phyloP scores from a whole-genome alignment of 2,888 invertebrate species.

The Tortrix viridana region DNA sequence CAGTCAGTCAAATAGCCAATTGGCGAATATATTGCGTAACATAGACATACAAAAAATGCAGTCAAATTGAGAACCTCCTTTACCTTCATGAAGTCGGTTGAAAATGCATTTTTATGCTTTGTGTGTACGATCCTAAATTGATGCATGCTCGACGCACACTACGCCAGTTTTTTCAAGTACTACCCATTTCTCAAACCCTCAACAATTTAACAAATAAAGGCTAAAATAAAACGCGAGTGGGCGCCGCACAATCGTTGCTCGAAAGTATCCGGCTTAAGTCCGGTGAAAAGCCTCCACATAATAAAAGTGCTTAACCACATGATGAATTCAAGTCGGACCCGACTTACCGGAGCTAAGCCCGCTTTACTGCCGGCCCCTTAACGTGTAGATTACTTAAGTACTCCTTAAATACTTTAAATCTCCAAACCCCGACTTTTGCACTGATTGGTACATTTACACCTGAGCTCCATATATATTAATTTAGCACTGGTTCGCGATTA shows the following conservation, averaged over 20 bases:
- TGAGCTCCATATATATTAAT: conserved; percentile 50
- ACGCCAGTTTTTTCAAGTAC: no score
- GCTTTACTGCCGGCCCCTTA: neutral
- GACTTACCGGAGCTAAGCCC: conserved; percentile 12
- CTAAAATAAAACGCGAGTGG: neutral
- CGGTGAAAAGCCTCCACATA: conserved; percentile 21
- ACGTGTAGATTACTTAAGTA: conserved; percentile 8
- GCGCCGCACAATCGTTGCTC: conserved; percentile 1
- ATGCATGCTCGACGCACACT: no score
- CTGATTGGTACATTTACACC: conserved; percentile 36
- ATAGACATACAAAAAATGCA: no score
- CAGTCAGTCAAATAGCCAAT: no score
- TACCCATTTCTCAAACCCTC: neutral
- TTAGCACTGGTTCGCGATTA: conserved; percentile 47
- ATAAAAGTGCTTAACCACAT: conserved; percentile 22
- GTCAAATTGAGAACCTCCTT: no score
- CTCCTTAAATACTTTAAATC: conserved; percentile 3
- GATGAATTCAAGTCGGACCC: conserved; percentile 24
- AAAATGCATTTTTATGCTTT: no score
- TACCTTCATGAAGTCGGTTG: no score
- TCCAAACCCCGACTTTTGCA: conserved; percentile 20
- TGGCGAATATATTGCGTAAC: no score
- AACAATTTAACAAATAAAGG: neutral
- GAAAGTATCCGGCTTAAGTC: conserved; percentile 4
- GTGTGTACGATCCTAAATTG: no score